Percentiles rank a stretch among this genome's conserved stretches.
Evolutionary conservation across 2,113 vertebrate genomes (phyloP).

Genomic region (Ptyas mucosa): DNA sequence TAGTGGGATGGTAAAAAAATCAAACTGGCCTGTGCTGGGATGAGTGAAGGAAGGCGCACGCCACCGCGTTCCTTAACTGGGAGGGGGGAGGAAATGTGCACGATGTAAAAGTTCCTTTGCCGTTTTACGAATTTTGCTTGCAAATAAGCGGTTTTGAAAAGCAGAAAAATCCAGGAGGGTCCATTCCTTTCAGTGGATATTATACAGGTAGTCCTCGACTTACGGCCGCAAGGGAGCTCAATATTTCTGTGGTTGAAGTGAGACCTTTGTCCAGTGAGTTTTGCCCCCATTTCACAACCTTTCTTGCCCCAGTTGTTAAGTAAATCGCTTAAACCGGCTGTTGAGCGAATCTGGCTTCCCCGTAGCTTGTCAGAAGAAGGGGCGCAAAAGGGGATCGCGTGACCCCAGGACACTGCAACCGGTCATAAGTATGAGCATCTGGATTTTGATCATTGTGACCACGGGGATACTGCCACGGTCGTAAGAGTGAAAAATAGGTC

Average conservation of each 20-base stretch:
- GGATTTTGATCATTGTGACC: background rate
- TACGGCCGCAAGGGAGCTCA: no score
- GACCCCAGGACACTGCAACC: background rate
- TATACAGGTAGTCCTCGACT: no score
- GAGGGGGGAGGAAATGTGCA: background rate
- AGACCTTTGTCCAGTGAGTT: no score
- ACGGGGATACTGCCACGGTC: background rate
- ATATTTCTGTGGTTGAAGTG: no score
- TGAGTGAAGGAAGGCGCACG: fast-evolving
- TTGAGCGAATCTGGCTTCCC: no score
- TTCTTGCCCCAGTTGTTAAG: no score
- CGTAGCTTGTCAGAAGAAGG: no score
- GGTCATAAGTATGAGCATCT: background rate
- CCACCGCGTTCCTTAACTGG: background rate
- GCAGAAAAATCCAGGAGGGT: background rate
- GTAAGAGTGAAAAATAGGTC: background rate
- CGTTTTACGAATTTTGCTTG: background rate
- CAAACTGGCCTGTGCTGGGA: background rate
- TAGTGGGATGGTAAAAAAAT: background rate
- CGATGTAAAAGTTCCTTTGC: background rate
- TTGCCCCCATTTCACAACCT: no score
- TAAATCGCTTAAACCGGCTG: no score
- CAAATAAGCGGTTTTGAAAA: background rate
- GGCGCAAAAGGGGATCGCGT: no score
- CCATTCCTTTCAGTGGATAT: no score